These are phyloP conservation scores for Sphenopsis melanotis DNA, from an alignment of 2,797 vertebrate species.

Conservation along the genomic window DNA sequence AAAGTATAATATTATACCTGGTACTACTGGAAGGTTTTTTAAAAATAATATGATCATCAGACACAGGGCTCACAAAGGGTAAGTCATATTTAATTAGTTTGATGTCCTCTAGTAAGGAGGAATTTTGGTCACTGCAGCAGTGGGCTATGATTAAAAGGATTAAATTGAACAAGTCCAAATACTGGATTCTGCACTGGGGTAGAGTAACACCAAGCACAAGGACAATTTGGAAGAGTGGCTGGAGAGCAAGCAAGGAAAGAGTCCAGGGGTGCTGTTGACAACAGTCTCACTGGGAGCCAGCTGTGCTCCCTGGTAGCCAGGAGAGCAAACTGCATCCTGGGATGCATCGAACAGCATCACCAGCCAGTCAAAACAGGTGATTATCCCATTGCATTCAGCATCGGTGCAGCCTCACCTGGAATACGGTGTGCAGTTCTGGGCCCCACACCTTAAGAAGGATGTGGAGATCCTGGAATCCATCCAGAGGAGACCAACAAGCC, in stretches of 20 bases:
- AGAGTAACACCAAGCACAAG: accelerated
- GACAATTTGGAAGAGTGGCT: background rate
- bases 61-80: background rate
- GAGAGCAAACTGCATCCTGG: background rate
- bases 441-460: background rate
- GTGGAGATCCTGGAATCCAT: background rate
- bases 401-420: background rate
- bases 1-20: background rate
- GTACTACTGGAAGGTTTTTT: background rate
- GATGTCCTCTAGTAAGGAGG: background rate
- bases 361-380: background rate
- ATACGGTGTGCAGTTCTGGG: accelerated
- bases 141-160: background rate
- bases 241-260: background rate
- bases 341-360: background rate
- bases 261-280: accelerated
- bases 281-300: background rate
- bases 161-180: background rate
- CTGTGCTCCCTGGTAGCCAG: background rate
- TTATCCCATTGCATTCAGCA: background rate
- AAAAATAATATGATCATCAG: background rate
- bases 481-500: background rate
- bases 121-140: background rate
- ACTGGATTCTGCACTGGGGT: background rate
- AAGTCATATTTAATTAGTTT: background rate